phyloP scores from a whole-genome alignment of 2,113 vertebrate genomes.

The Podocnemis expansa region DNA sequence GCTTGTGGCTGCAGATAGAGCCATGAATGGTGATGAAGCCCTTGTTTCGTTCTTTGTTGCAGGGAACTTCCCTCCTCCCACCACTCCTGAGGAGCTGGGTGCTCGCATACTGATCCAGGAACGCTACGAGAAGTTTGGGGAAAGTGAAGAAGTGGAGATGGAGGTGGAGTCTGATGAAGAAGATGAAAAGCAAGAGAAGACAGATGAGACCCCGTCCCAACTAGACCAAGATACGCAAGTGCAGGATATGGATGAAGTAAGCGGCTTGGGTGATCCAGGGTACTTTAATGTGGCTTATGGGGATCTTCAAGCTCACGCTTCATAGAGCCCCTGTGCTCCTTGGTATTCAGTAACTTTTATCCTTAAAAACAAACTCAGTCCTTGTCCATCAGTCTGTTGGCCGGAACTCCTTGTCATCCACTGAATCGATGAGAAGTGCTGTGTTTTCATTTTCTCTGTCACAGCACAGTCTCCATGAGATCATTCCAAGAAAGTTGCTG shows the following conservation, averaged over 20 bases:
- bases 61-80: constrained; percentile 98
- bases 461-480: neutral
- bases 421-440: neutral
- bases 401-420: too few species aligned
- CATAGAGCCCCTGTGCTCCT: neutral
- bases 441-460: neutral
- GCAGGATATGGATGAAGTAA: constrained; percentile 99
- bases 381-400: too few species aligned
- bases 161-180: constrained; percentile 98
- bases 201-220: constrained; percentile 83
- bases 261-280: rapidly evolving
- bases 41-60: neutral
- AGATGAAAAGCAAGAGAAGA: constrained; percentile 85
- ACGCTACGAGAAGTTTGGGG: constrained; percentile 97
- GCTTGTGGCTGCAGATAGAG: neutral
- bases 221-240: constrained; percentile 97
- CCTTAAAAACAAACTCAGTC: too few species aligned
- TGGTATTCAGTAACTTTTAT: constrained; percentile 10
- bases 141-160: constrained; percentile 99
- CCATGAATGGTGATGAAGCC: neutral
- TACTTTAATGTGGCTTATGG: neutral
- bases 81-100: constrained; percentile 95
- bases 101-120: constrained; percentile 98
- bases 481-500: neutral
- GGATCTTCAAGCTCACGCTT: neutral